Conservation (phyloP, 1,140 invertebrate genomes). For the Coenobita brevimanus region DNA sequence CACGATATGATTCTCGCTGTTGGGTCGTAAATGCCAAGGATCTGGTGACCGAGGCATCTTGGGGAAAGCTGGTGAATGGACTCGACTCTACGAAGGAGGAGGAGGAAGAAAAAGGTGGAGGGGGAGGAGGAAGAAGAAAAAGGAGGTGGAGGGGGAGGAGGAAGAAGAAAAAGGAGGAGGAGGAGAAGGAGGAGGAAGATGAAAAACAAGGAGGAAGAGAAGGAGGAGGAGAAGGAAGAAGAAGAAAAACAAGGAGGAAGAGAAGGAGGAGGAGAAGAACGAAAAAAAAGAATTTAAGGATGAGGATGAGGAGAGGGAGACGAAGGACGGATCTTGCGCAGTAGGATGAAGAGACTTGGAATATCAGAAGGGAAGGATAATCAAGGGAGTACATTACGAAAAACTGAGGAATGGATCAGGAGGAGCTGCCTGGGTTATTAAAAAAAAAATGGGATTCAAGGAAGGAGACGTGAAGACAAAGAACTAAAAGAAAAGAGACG, state of each 20-base stretch:
- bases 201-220: background rate
- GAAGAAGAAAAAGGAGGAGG: background rate
- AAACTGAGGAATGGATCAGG: no score
- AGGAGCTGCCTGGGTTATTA: no score
- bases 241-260: background rate
- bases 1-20: background rate
- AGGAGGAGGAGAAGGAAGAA: background rate
- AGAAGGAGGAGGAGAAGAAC: slow-evolving; percentile 10
- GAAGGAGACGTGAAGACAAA: no score
- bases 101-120: slow-evolving; percentile 18
- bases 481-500: no score
- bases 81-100: no score
- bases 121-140: background rate
- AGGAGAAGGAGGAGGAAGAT: background rate
- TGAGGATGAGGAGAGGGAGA: background rate
- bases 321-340: background rate
- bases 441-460: no score
- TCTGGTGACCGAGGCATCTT: background rate
- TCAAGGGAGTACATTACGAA: no score
- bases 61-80: slow-evolving; percentile 23
- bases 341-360: no score
- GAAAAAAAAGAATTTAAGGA: no score
- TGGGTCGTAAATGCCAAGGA: slow-evolving; percentile 23
- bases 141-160: background rate
- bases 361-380: no score